Percentiles rank a stretch among this genome's conserved stretches.
phyloP scores from a whole-genome alignment of 2,888 invertebrate genomes.

The Mesoligia furuncula region DNA sequence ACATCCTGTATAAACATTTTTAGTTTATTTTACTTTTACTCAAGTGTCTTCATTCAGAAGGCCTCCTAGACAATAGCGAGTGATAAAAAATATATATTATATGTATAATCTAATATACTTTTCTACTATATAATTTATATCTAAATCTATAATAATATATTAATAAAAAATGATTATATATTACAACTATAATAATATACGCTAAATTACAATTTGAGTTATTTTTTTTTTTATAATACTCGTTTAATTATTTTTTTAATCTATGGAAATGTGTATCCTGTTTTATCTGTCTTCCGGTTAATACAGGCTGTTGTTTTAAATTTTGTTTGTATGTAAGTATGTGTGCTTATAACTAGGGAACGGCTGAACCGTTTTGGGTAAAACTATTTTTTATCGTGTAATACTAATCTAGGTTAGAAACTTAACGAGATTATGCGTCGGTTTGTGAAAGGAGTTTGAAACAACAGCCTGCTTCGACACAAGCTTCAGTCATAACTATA shows the following conservation, averaged over 20 bases:
- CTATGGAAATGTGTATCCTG: conserved; percentile 70
- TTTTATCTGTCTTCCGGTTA: conserved; percentile 56
- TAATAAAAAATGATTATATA: conserved; percentile 67
- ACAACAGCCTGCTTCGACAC: conserved; percentile 47
- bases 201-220: conserved; percentile 65
- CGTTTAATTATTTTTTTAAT: conserved; percentile 49
- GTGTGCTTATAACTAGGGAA: conserved; percentile 26
- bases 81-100: conserved; percentile 66
- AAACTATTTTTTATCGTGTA: conserved; percentile 32
- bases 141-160: conserved; percentile 60
- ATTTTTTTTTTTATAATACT: conserved; percentile 67
- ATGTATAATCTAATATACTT: conserved; percentile 62
- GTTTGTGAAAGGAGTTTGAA: conserved; percentile 14
- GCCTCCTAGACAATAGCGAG: conserved; percentile 48
- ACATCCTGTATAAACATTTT: conserved; percentile 27
- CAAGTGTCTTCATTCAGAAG: conserved; percentile 25
- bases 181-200: conserved; percentile 53
- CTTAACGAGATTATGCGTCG: conserved; percentile 22
- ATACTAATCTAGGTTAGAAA: conserved; percentile 34
- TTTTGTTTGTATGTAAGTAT: conserved; percentile 41
- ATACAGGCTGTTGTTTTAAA: conserved; percentile 59
- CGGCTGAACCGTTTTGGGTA: conserved; percentile 5
- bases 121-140: conserved; percentile 62
- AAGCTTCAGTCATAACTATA: conserved; percentile 41
- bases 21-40: conserved; percentile 24